Percentiles rank a stretch among this genome's conserved stretches.
phyloP scores from a whole-genome alignment of 1,140 invertebrate species.

The Magallana ariakensis region DNA sequence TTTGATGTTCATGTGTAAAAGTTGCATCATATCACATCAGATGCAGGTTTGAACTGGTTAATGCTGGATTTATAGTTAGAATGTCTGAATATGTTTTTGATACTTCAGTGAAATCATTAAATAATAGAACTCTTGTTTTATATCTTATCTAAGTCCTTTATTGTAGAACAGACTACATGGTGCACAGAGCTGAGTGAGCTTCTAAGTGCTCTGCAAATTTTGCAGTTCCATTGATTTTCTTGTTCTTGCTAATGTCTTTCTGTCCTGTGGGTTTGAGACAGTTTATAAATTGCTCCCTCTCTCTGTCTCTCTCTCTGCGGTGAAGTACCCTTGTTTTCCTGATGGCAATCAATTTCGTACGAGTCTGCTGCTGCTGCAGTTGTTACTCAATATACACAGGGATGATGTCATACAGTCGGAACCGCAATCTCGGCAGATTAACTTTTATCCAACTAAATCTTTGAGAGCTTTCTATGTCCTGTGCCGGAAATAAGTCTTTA shows the following conservation, averaged over 20 bases:
- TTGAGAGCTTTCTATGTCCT: neutral
- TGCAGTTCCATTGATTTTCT: slow-evolving; percentile 20
- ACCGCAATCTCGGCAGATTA: neutral
- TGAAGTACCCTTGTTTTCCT: neutral
- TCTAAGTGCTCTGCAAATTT: neutral
- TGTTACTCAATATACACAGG: neutral
- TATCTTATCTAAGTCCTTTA: neutral
- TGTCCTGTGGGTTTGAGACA: neutral
- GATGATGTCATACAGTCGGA: neutral
- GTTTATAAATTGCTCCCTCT: neutral
- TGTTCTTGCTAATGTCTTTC: too few relatives aligned
- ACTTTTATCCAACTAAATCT: neutral
- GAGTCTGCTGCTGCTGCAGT: neutral
- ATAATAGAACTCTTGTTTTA: too few relatives aligned
- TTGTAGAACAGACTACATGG: neutral
- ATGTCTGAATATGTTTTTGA: too few relatives aligned
- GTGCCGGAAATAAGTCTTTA: neutral
- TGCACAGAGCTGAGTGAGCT: neutral
- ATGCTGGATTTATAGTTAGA: too few relatives aligned
- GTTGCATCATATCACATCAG: too few relatives aligned
- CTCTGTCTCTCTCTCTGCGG: too few relatives aligned
- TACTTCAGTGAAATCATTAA: too few relatives aligned
- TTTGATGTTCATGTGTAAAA: too few relatives aligned
- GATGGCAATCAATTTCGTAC: slow-evolving; percentile 6
- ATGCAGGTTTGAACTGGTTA: too few relatives aligned